A percentile compares a stretch with the other conserved stretches of the same genome.
Evolutionary conservation across 2,797 vertebrate species (phyloP).

Genomic region (Florisuga fusca): DNA sequence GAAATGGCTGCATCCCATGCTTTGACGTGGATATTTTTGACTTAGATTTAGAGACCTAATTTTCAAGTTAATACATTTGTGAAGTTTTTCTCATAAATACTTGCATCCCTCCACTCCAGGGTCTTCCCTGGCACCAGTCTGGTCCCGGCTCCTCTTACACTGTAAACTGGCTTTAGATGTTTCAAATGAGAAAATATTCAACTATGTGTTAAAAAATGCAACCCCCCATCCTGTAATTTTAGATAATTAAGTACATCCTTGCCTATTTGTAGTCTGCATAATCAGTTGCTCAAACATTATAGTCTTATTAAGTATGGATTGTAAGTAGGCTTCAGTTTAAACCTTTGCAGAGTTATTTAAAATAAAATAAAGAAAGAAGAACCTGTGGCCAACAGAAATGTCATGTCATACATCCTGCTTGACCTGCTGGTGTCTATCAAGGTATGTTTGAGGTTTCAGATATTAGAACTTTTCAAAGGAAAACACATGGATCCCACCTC

Average conservation of each 20-base stretch:
- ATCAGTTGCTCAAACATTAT: not conserved
- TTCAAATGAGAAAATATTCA: not conserved
- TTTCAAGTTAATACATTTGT: not conserved
- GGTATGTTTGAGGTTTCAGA: not conserved
- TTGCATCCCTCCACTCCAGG: not conserved
- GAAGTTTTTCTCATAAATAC: not conserved
- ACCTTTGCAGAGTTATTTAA: not conserved
- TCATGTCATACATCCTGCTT: not conserved
- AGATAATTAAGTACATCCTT: not conserved
- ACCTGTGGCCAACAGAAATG: not conserved
- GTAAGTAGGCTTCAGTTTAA: not conserved
- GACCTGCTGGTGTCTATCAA: constrained; percentile 7
- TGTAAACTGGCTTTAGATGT: not conserved
- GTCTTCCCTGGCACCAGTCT: not conserved
- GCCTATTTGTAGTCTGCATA: not conserved
- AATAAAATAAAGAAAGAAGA: not conserved
- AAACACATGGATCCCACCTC: constrained; percentile 51
- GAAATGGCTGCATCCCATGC: not conserved
- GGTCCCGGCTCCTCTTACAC: not conserved
- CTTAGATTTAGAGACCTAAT: not conserved
- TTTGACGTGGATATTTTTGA: not conserved
- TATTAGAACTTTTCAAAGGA: constrained; percentile 33
- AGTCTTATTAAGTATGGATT: not conserved
- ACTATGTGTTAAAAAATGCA: not conserved
- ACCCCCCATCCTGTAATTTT: not conserved